Evolutionary conservation across 2,797 vertebrate species (phyloP).

Genomic region (Sebastes nivosus): DNA sequence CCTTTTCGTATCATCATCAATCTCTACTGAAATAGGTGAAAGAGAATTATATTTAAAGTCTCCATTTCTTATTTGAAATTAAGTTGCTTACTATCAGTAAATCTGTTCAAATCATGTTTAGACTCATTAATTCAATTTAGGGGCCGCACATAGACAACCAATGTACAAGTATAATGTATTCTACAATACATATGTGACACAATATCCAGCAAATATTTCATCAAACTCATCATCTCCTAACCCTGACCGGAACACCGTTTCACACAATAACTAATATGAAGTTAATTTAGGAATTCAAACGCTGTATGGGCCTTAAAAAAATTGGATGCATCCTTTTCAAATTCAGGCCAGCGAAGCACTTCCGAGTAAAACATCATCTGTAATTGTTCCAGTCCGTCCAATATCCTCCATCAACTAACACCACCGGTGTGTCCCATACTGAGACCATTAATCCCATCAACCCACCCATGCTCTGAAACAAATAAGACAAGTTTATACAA

Average conservation of each 20-base stretch:
- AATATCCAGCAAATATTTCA: too few species aligned
- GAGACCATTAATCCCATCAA: constrained; percentile 58
- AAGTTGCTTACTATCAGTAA: neutral
- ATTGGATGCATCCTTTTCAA: neutral
- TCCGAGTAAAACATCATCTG: constrained; percentile 29
- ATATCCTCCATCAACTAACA: constrained; percentile 30
- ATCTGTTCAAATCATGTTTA: neutral
- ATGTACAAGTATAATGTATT: neutral
- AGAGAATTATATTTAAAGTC: too few species aligned
- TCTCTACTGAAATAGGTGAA: too few species aligned
- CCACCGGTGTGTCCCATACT: constrained; percentile 41
- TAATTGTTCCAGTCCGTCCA: constrained; percentile 41
- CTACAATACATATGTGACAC: too few species aligned
- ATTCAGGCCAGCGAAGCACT: constrained; percentile 11
- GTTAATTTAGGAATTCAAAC: neutral
- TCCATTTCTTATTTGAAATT: too few species aligned
- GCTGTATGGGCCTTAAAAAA: neutral
- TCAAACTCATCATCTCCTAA: neutral
- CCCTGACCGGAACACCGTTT: neutral
- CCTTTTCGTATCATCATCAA: neutral
- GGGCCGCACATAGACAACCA: neutral
- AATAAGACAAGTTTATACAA: constrained; percentile 46
- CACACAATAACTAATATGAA: neutral
- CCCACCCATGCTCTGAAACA: constrained; percentile 47
- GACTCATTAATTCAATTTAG: neutral